A percentile compares a stretch with the other conserved stretches of the same genome.
Evolutionary conservation across 2,888 invertebrate genomes (phyloP).

Genomic region (Cheilosia soror): DNA sequence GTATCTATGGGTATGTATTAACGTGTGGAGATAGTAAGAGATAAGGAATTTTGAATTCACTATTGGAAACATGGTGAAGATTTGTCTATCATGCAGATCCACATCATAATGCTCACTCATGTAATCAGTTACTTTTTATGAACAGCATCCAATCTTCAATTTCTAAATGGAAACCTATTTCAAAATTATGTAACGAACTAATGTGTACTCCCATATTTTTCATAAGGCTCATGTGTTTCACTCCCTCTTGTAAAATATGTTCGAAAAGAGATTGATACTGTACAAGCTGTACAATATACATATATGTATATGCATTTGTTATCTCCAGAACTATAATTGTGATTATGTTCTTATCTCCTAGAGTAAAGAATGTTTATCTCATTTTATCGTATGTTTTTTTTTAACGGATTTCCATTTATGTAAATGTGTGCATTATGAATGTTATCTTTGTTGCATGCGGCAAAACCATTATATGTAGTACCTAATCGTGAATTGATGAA

Average conservation of each 20-base stretch:
- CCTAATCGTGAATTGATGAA: constrained; percentile 43
- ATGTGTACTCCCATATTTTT: no score
- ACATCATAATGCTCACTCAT: no score
- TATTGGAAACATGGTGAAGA: no score
- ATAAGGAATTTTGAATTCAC: no score
- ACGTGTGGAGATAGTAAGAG: no score
- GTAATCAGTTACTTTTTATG: no score
- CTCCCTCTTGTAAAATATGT: neutral
- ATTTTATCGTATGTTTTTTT: constrained; percentile 46
- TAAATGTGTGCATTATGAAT: constrained; percentile 24
- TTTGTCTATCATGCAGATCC: no score
- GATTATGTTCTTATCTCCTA: constrained; percentile 39
- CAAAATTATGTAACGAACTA: no score
- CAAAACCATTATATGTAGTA: constrained; percentile 17
- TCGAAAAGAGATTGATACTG: neutral
- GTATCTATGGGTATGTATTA: no score
- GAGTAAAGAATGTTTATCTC: constrained; percentile 52
- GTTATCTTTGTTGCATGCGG: constrained; percentile 18
- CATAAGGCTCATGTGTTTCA: neutral
- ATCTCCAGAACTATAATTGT: constrained; percentile 15
- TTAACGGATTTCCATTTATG: constrained; percentile 27
- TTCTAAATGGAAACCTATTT: no score
- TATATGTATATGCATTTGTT: neutral
- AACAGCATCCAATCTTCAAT: no score
- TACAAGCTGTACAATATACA: neutral